Conservation (phyloP, 2,888 invertebrate species). For the Malthinus flaveolus region DNA sequence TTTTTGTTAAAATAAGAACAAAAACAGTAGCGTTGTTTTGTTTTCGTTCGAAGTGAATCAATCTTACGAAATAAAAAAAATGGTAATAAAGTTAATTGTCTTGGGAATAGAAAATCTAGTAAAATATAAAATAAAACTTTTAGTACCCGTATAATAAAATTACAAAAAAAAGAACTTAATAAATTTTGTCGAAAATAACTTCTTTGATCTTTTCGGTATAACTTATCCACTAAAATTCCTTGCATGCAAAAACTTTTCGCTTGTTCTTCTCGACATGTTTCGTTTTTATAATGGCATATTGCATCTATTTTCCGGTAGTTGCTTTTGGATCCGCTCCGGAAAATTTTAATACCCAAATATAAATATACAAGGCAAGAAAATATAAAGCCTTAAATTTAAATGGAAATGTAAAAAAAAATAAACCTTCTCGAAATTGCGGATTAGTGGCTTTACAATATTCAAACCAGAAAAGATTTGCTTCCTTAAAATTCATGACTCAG, state of each 20-base stretch:
- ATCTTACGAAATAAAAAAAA: too few species aligned
- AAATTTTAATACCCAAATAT: conserved; percentile 24
- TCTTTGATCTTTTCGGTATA: conserved; percentile 9
- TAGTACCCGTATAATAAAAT: conserved; percentile 1
- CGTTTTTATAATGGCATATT: conserved; percentile 27
- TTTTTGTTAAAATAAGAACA: too few species aligned
- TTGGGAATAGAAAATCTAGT: too few species aligned
- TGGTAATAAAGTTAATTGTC: too few species aligned
- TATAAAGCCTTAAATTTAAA: conserved; percentile 28
- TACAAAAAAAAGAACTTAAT: conserved; percentile 4
- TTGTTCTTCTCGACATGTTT: conserved; percentile 17
- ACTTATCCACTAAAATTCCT: neutral
- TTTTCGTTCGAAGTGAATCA: too few species aligned
- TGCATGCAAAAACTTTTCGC: conserved; percentile 12
- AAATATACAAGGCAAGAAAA: conserved; percentile 21
- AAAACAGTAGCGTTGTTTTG: too few species aligned
- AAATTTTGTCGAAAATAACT: conserved; percentile 3
- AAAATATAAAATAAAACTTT: neutral
- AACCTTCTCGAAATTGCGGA: conserved; percentile 28
- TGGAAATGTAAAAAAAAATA: conserved; percentile 27
- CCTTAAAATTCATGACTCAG: conserved; percentile 27
- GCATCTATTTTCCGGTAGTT: conserved; percentile 29
- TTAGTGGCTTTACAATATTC: conserved; percentile 31
- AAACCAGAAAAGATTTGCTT: conserved; percentile 22
- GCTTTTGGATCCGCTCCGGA: conserved; percentile 24